Percentiles rank a stretch among this genome's conserved stretches.
These are phyloP conservation scores for Enteromius trimaculatus DNA, from an alignment of 2,797 vertebrate genomes.

Conservation along the genomic window DNA sequence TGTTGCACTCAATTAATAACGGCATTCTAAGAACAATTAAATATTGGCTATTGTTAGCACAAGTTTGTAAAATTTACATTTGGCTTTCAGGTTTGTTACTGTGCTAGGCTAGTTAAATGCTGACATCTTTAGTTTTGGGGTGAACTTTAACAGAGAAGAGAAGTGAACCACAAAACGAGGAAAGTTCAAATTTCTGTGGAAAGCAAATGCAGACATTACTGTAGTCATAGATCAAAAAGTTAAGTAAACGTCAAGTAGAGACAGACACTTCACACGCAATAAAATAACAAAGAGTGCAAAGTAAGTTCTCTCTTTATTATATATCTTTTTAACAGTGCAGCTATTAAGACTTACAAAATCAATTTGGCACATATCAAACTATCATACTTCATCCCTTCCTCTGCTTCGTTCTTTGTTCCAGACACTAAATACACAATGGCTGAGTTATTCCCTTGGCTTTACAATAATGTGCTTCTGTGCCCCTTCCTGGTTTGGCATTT, in stretches of 20 bases:
- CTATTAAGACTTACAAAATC: slow-evolving; percentile 65
- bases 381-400: slow-evolving; percentile 29
- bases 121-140: background rate
- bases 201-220: background rate
- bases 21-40: background rate
- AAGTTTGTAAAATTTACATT: background rate
- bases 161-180: background rate
- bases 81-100: background rate
- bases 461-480: slow-evolving; percentile 71
- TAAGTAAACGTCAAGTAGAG: slow-evolving; percentile 23
- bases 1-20: background rate
- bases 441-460: slow-evolving; percentile 75
- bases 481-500: slow-evolving; percentile 65
- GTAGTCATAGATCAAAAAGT: background rate
- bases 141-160: background rate
- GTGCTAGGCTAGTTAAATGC: background rate
- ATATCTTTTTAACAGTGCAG: slow-evolving; percentile 67
- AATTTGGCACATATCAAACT: slow-evolving; percentile 68
- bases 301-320: slow-evolving; percentile 62
- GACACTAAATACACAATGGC: slow-evolving; percentile 68
- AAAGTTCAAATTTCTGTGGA: background rate
- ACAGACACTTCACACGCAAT: slow-evolving; percentile 11
- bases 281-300: slow-evolving; percentile 57
- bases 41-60: background rate
- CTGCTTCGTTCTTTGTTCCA: slow-evolving; percentile 12